Evolutionary conservation across 2,113 vertebrate species (phyloP).

Genomic region (Condylura cristata): DNA sequence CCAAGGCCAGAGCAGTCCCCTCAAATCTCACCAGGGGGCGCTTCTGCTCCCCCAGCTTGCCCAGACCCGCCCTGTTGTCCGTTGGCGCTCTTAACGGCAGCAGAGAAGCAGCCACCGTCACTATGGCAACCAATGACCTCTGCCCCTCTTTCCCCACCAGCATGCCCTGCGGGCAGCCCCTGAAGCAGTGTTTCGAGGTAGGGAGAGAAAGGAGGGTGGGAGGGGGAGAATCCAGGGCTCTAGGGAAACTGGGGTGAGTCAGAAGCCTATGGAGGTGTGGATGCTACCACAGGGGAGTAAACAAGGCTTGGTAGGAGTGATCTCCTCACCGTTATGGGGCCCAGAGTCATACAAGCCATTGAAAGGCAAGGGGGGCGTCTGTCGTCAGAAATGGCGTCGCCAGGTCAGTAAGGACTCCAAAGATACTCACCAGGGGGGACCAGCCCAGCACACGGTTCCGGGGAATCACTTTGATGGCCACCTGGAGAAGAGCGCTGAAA

Average conservation of each 20-base stretch:
- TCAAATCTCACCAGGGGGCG: slow-evolving; percentile 61
- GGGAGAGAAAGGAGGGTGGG: slow-evolving; percentile 21
- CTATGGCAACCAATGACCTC: slow-evolving; percentile 78
- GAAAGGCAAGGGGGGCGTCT: neutral
- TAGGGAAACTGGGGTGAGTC: slow-evolving; percentile 36
- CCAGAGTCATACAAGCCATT: neutral
- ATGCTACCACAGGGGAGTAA: slow-evolving; percentile 60
- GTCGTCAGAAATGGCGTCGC: neutral
- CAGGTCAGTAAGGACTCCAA: slow-evolving; percentile 17
- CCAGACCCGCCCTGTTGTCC: slow-evolving; percentile 75
- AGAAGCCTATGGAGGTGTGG: slow-evolving; percentile 53
- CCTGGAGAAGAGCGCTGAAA: slow-evolving; percentile 80
- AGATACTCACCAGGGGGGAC: slow-evolving; percentile 88
- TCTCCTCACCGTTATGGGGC: slow-evolving; percentile 16
- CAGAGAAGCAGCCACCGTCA: slow-evolving; percentile 68
- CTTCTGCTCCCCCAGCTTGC: slow-evolving; percentile 39
- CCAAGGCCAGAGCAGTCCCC: neutral
- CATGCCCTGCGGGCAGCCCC: slow-evolving; percentile 68
- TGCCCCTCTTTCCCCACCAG: slow-evolving; percentile 69
- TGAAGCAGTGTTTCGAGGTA: slow-evolving; percentile 33
- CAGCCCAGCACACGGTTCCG: slow-evolving; percentile 88
- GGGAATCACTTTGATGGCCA: slow-evolving; percentile 91
- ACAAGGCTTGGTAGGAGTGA: slow-evolving; percentile 34
- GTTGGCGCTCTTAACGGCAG: slow-evolving; percentile 47
- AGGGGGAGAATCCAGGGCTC: neutral